Base-by-base conservation (phyloP, 2,797 vertebrate species). In the Alectoris magna region DNA sequence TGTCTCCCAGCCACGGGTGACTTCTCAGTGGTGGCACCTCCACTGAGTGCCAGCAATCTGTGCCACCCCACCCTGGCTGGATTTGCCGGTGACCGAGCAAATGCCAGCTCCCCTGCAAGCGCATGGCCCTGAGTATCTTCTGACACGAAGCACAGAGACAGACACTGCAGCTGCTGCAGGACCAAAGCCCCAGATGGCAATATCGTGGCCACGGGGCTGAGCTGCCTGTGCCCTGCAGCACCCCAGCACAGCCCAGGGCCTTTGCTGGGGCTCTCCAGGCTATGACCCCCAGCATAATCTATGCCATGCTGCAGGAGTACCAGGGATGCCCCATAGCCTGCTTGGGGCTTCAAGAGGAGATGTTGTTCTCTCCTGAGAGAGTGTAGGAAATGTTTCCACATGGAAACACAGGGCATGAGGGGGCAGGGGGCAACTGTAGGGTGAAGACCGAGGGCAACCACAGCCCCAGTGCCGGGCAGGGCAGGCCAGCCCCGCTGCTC, bases 151-250 rank as follows among this genome's bases (percentile, higher is more conserved):
- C 24, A 14, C 9, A 7, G 38, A 59, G 17, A 55, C 3, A 1
- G 43, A 46, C 17, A 8, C 39, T 48, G n/a, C 0, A 0, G 34
- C 48, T 82, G 43, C 71, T 49, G 26, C 0, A 0, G 8, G 4
- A 36, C 0, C 14, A 82, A 87, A 46, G 3, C 3, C 60, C 6
- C 15, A 12, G 0, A 0, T 34, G 31, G 36, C 51, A 73, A 62
- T 0, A 0, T 38, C 53, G 41, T 10, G 4, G 22, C 38, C 10
- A 3, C 36, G 2, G 6, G 64, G n/a, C 43, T 88, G 87, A 89
- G 64, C 63, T 64, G 71, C 26, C 48, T 0, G 0, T 77, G 76
- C 38, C 31, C 13, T 49, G 3, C 38, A 72, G 83, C 69, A 85
- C 19, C 49, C 22, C 27, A 26, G 36, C 15, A 34, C 0, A 82